phyloP scores from a whole-genome alignment of 2,797 vertebrate species.

The Dermochelys coriacea region DNA sequence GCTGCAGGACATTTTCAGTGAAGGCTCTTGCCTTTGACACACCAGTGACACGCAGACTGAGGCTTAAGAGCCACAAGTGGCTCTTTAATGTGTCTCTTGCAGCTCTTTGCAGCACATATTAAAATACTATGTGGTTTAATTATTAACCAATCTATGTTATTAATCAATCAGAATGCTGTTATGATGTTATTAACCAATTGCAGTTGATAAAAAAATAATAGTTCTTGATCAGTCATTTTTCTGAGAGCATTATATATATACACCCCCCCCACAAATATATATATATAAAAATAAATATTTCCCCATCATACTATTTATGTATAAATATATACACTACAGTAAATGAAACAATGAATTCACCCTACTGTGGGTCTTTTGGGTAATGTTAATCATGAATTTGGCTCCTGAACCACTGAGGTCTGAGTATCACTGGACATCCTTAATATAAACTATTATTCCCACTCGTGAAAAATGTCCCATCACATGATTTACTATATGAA shows the following conservation, averaged over 20 bases:
- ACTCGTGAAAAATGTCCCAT: not conserved
- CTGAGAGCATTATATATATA: not conserved
- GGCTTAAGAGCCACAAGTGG: not conserved
- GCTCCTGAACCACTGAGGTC: not conserved
- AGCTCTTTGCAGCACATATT: not conserved
- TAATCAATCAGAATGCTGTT: not conserved
- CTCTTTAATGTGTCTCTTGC: not conserved
- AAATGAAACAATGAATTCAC: not conserved
- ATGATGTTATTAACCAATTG: not conserved
- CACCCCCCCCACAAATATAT: too few species aligned
- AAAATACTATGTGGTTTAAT: not conserved
- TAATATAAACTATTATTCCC: not conserved
- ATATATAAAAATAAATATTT: not conserved
- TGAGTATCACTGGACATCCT: not conserved
- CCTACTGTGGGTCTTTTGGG: not conserved
- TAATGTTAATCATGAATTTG: not conserved
- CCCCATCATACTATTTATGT: not conserved
- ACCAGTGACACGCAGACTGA: not conserved
- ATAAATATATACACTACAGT: not conserved
- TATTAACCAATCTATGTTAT: not conserved
- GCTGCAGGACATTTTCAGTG: slow-evolving; percentile 18
- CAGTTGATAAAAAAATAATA: not conserved
- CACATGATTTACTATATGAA: not conserved
- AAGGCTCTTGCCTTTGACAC: slow-evolving; percentile 26
- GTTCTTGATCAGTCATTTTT: not conserved